Base-by-base conservation (phyloP, 2,797 vertebrate species). In the Neopelma chrysocephalum region DNA sequence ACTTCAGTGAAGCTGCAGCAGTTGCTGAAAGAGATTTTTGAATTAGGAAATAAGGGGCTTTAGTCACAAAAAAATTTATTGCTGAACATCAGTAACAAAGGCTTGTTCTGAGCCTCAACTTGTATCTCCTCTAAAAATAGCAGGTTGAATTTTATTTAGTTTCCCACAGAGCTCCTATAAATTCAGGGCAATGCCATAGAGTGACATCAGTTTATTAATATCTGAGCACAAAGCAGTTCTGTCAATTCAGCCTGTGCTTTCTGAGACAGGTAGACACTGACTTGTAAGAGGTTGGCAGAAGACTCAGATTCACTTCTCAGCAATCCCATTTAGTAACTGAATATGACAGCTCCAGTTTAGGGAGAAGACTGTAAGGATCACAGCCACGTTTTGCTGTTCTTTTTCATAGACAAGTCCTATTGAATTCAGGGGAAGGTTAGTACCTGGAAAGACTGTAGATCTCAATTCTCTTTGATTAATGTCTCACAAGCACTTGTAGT, bases 201-300 rank as follows among this genome's bases (percentile, higher is more conserved):
- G 80, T 1, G 3, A 82, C 85, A 87, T 78, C 72, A 57, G 79
- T 71, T 91, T 80, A 69, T 87, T 92, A 84, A 72, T 81, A 93
- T 64, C 68, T 81, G 48, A 93, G 57, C 45, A 71, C 42, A 83
- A 94, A 94, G 53, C 54, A 88, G 82, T 89, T 75, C 72, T 95
- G 51, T 65, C 93, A 90, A 56, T 79, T 95, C 51, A 60, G 36
- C 9, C 16, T 82, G 82, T 88, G 70, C 78, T 89, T 97, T 96
- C 65, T 79, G 90, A 88, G 61, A 77, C 82, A 83, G 8, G 7
- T 27, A 82, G 84, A 87, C 64, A 23, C 69, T 93, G 81, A 83
- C 61, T 90, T 87, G 84, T 68, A 97, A 87, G 31, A 95, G 31
- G n/a, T n/a, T 95, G 91, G 87, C 69, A 96, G 73, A 90, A 96